Evolutionary conservation across 1,140 invertebrate genomes (phyloP).

Genomic region (Gonioctena quinquepunctata): DNA sequence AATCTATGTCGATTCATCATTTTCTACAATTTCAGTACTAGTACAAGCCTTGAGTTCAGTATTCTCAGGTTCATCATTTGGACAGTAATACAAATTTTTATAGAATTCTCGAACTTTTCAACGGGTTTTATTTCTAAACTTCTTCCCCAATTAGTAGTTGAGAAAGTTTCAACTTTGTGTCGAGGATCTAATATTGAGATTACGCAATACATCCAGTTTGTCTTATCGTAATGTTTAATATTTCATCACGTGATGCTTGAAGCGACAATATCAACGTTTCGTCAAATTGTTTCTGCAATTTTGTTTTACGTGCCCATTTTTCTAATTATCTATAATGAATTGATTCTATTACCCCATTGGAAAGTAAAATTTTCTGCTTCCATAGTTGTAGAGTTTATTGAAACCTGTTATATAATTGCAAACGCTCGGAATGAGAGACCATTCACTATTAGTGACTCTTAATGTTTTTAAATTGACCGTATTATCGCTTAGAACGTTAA

Average conservation of each 20-base stretch:
- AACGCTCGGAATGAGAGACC: background rate
- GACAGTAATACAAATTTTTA: background rate
- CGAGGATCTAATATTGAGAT: constrained; percentile 11
- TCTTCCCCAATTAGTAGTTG: background rate
- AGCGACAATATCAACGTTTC: background rate
- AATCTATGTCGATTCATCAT: background rate
- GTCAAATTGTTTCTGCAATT: background rate
- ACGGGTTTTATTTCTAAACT: background rate
- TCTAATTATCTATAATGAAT: constrained; percentile 28
- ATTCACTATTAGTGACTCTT: background rate
- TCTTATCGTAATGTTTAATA: constrained; percentile 16
- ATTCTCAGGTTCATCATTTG: background rate
- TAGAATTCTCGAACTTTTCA: background rate
- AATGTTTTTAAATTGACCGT: background rate
- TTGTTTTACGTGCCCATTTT: constrained; percentile 11
- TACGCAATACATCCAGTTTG: constrained; percentile 16
- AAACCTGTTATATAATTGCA: constrained; percentile 9
- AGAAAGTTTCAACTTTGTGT: constrained; percentile 9
- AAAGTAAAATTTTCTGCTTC: constrained; percentile 21
- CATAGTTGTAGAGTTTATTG: constrained; percentile 6
- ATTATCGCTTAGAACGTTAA: constrained; percentile 20
- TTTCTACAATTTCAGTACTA: background rate
- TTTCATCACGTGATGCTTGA: constrained; percentile 12
- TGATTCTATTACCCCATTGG: constrained; percentile 20
- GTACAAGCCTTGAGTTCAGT: background rate